These are phyloP conservation scores for Amblyjoppa fuscipennis DNA, from an alignment of 2,888 invertebrate species.

Conservation along the genomic window DNA sequence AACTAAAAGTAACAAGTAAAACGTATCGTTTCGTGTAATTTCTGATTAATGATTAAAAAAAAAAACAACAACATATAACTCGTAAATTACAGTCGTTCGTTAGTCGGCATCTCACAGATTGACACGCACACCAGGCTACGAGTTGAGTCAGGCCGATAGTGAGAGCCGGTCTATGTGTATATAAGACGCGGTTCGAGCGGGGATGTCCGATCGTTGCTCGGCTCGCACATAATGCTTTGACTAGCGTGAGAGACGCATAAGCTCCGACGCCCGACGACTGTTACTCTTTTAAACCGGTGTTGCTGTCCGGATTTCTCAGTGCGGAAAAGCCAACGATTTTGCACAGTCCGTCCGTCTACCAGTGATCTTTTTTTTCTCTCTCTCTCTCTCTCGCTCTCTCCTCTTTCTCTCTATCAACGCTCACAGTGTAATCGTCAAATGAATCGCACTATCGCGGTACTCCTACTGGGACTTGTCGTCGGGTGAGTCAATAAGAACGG, in stretches of 20 bases:
- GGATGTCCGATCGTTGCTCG: constrained; percentile 45
- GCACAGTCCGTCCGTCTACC: background rate
- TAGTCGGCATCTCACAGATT: background rate
- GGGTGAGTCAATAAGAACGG: constrained; percentile 58
- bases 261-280: constrained; percentile 24
- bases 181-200: constrained; percentile 31
- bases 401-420: background rate
- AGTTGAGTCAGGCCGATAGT: constrained; percentile 5
- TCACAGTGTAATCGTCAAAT: constrained; percentile 11
- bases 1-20: too few relatives aligned
- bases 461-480: constrained; percentile 47
- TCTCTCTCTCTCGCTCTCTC: background rate
- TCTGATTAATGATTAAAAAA: background rate
- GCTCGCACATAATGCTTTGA: constrained; percentile 52
- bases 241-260: constrained; percentile 45
- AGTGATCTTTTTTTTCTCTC: background rate
- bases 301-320: background rate
- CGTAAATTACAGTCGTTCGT: background rate
- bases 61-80: background rate
- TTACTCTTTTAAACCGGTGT: constrained; percentile 11
- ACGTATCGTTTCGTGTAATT: background rate
- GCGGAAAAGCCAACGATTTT: constrained; percentile 11
- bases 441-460: constrained; percentile 31
- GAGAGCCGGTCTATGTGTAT: constrained; percentile 35
- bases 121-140: constrained; percentile 13